Evolutionary conservation across 1,140 invertebrate genomes (phyloP), one percentile per base, ranked within the genome.

Genomic region (Drosophila ficusphila): DNA sequence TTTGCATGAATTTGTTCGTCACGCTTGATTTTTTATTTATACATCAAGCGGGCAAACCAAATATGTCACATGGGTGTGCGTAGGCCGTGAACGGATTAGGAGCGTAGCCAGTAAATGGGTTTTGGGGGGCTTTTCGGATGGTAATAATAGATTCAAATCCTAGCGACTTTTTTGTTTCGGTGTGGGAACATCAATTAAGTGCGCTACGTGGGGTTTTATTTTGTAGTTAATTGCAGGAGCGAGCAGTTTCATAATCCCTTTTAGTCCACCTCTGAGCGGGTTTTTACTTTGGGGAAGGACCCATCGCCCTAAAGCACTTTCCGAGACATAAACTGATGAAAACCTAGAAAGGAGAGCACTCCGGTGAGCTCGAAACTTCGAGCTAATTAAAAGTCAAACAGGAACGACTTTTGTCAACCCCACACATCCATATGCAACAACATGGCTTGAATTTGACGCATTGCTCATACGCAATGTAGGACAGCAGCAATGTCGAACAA

Each of bases 1-100:
- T 85, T 85, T 86, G 76, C 81, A 73, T 73, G 81, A 81, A 81
- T 65, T 73, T 81, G 71, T 76, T 60, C 76, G 77, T 79, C 62
- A 79, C 67, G 72, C 67, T 85, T 73, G 81, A 79, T 85, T 85
- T 85, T 85, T 85, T 79, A 85, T 86, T 86, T 79, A 86, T 86
- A 79, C 72, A 86, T 79, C 76, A 85, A 48, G 44, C 71, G 41
- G 65, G 71, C 71, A 58, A 86, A 54, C 71, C 67, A 76, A 79
- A 85, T 81, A 81, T 86, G 81, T 81, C 81, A 85, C 76, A 62
- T 54, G 81, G 81, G 72, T 79, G 72, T 86, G 76, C 76, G 60
- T 83, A 76, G 58, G 65, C 65, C 62, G 47, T 67, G 62, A 67
- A 67, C 44, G 62, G 62, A 65, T 67, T 67, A 67, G 62, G 36